Base-by-base conservation (phyloP, 2,113 vertebrate species). In the Uria aalge region DNA sequence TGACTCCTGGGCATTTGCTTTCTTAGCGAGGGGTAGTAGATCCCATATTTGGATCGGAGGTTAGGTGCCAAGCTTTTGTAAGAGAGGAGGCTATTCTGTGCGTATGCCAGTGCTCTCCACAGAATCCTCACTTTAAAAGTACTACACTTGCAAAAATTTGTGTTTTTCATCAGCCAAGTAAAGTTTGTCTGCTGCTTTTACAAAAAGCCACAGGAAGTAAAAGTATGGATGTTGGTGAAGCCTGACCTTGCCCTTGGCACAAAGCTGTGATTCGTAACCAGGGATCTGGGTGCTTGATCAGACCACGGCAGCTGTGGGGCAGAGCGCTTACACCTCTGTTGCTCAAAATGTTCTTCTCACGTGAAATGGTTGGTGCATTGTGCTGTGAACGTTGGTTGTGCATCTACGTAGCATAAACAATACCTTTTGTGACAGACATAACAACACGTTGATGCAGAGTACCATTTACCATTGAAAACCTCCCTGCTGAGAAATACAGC, bases 301-400 rank as follows among this genome's bases (percentile, higher is more conserved):
- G 30, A 45, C 30, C 30, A 6, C n/a, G 47, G 34, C 36, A 62
- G 19, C 47, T 57, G 6, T 36, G 41, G 26, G 40, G 55, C 56
- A 85, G 40, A 73, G 21, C 0, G 0, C 73, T 84, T 64, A 36
- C 45, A 38, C 11, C 22, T 66, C 41, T 2, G 12, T 23, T 36
- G n/a, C 47, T 75, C 74, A 50, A 36, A 88, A 47, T 8, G 8
- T 50, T 50, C 74, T 63, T 92, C 43, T 85, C 56, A 38, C 7
- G 3, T 63, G 2, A 53, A 78, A 52, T 38, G 15, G 12, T 24
- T 4, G 2, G 9, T 66, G 76, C 38, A 8, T 40, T 45, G 34
- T 38, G 38, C 38, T 74, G 64, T 80, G 56, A 30, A 27, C 50
- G 41, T 29, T 91, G 63, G 30, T 56, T 81, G 56, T n/a, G 36